phyloP scores from a whole-genome alignment of 1,140 invertebrate species.

The Drosophila equinoxialis region DNA sequence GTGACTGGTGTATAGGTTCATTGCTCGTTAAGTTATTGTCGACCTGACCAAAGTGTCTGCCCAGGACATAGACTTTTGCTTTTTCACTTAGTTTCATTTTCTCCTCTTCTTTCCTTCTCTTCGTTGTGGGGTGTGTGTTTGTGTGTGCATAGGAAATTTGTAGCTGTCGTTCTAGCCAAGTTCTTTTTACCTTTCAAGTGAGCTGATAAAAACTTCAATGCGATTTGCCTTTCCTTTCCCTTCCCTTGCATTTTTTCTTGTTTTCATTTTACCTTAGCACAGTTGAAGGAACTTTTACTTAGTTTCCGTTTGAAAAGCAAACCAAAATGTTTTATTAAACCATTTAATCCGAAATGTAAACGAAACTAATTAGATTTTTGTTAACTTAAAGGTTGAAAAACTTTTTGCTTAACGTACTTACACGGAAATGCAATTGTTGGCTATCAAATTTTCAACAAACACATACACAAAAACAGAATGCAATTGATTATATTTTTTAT shows the following conservation, averaged over 20 bases:
- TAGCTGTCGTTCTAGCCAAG: slow-evolving; percentile 27
- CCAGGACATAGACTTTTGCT: slow-evolving; percentile 64
- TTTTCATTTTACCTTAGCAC: not conserved
- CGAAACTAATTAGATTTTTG: slow-evolving; percentile 69
- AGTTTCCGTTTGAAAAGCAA: slow-evolving; percentile 29
- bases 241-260: not conserved
- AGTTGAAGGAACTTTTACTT: slow-evolving; percentile 29
- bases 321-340: slow-evolving; percentile 44
- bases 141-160: slow-evolving; percentile 58
- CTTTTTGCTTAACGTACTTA: slow-evolving; percentile 46
- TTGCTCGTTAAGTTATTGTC: slow-evolving; percentile 82
- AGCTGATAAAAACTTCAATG: slow-evolving; percentile 3
- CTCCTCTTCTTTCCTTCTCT: slow-evolving; percentile 7
- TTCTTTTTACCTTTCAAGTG: slow-evolving; percentile 21
- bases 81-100: slow-evolving; percentile 45
- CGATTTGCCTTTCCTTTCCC: slow-evolving; percentile 26
- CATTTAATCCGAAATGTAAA: slow-evolving; percentile 67
- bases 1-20: slow-evolving; percentile 54
- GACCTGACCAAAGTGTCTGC: slow-evolving; percentile 64
- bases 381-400: slow-evolving; percentile 48
- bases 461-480: not conserved
- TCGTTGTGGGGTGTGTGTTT: slow-evolving; percentile 18
- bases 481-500: not conserved
- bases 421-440: slow-evolving; percentile 8
- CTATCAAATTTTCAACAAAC: not conserved